Base-by-base conservation (phyloP, 23 tunicate genomes). In the Styela plicata region DNA sequence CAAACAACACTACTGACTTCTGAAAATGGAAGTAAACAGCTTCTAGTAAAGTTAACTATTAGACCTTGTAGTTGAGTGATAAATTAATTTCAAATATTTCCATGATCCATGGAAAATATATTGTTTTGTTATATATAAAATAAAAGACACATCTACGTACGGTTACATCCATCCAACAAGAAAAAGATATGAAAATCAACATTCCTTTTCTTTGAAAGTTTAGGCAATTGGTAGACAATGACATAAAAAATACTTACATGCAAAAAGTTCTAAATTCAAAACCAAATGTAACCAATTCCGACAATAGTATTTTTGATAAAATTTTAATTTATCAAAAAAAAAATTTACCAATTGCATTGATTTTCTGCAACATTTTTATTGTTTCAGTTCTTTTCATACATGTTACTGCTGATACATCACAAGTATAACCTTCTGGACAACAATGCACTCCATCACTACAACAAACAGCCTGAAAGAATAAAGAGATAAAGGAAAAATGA, bases 391-490 rank as follows among this genome's bases (percentile, higher is more conserved):
- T 17, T 66, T 66, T 66, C 10, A 66, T 28, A 28, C 71, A 66
- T 5, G 71, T 66, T 25, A 10, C 71, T 28, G 36, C 77, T 3
- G 36, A 16, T 27, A 36, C 29, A 71, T 71, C 27, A 28, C 81
- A 76, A 76, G 81, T 76, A 37, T 2, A 76, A 24, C 65, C 73
- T 24, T 36, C 2, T 0, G 81, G 81, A 29, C 81, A 76, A 28
- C 81, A 76, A 24, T 76, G 81, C 22, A 7, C 66, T 0, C 57
- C 24, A 37, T 76, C 81, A 53, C 27, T 2, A 66, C 81, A 76
- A 76, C 81, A 76, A 24, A 76, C 81, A 22, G 81, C 81, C 32
- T 76, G 30, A 10, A 67, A 67, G 57, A n/a, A n/a, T n/a, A n/a
- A n/a, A n/a, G n/a, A n/a, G n/a, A n/a, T n/a, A n/a, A n/a, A n/a